phyloP scores from a whole-genome alignment of 2,113 vertebrate genomes.

The Labeo rohita region DNA sequence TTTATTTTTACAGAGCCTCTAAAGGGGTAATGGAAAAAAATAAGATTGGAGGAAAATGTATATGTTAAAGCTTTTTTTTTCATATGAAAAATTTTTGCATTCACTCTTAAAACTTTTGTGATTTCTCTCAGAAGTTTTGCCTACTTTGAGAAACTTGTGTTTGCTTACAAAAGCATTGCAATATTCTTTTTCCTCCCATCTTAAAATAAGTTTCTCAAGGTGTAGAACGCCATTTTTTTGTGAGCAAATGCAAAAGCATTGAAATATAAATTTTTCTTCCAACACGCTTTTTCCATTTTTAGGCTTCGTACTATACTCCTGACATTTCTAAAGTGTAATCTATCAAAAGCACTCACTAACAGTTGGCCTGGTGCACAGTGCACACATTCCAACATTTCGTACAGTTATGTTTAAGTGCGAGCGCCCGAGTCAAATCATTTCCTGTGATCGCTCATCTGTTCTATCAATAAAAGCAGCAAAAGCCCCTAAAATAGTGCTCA shows the following conservation, averaged over 20 bases:
- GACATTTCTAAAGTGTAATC: not conserved
- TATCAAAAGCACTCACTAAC: not conserved
- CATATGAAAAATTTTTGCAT: not conserved
- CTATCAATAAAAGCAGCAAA: slow-evolving; percentile 14
- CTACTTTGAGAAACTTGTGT: not conserved
- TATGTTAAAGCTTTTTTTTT: not conserved
- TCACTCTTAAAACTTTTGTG: not conserved
- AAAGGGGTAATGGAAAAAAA: no score
- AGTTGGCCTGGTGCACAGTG: not conserved
- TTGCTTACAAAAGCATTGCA: not conserved
- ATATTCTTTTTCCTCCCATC: not conserved
- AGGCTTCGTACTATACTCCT: not conserved
- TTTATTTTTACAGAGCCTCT: no score
- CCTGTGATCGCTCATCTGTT: not conserved
- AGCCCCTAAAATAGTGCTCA: slow-evolving; percentile 9
- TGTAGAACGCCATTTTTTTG: not conserved
- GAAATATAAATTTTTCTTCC: not conserved
- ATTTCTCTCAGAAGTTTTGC: not conserved
- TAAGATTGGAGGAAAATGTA: not conserved
- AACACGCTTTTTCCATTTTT: not conserved
- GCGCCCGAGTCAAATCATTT: not conserved
- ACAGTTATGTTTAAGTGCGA: not conserved
- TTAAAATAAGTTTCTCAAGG: not conserved
- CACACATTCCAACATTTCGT: not conserved
- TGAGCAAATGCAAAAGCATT: not conserved